Percentiles rank a stretch among this genome's conserved stretches.
Evolutionary conservation across 2,888 invertebrate species (phyloP).

Genomic region (Gisinianus flammeolus): DNA sequence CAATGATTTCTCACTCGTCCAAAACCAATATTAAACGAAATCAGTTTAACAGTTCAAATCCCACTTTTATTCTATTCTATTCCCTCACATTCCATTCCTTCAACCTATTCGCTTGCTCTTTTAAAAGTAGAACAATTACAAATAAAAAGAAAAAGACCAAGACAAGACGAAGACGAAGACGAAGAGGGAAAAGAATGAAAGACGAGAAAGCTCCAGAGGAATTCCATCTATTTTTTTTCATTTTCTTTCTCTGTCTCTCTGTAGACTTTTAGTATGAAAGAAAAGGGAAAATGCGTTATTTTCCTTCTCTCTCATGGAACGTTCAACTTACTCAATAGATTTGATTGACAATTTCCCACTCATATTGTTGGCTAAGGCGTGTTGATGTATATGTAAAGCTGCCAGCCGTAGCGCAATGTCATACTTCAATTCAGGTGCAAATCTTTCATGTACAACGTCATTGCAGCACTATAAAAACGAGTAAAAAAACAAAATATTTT

Average conservation of each 20-base stretch:
- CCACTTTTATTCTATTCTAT: neutral
- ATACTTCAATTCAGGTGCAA: slow-evolving; percentile 86
- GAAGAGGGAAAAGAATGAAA: neutral
- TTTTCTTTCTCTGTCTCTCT: too few species aligned
- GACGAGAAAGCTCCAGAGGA: too few species aligned
- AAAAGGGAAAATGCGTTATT: neutral
- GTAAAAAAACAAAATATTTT: neutral
- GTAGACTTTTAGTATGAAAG: too few species aligned
- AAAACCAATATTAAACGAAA: neutral
- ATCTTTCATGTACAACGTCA: slow-evolving; percentile 89
- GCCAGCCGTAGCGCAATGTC: slow-evolving; percentile 85
- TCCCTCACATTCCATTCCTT: neutral
- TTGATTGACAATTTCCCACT: slow-evolving; percentile 83
- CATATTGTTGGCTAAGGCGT: slow-evolving; percentile 81
- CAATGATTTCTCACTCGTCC: too few species aligned
- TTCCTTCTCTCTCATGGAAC: too few species aligned
- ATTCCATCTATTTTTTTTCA: too few species aligned
- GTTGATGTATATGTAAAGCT: slow-evolving; percentile 89
- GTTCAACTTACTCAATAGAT: slow-evolving; percentile 83
- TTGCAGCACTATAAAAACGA: slow-evolving; percentile 75
- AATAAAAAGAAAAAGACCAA: neutral
- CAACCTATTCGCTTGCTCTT: neutral
- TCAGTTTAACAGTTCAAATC: neutral
- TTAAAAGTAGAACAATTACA: neutral
- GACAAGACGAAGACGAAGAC: neutral